A percentile compares a stretch with the other conserved stretches of the same genome.
Evolutionary conservation across 2,888 invertebrate species (phyloP).

Genomic region (Sphecodes monilicornis): DNA sequence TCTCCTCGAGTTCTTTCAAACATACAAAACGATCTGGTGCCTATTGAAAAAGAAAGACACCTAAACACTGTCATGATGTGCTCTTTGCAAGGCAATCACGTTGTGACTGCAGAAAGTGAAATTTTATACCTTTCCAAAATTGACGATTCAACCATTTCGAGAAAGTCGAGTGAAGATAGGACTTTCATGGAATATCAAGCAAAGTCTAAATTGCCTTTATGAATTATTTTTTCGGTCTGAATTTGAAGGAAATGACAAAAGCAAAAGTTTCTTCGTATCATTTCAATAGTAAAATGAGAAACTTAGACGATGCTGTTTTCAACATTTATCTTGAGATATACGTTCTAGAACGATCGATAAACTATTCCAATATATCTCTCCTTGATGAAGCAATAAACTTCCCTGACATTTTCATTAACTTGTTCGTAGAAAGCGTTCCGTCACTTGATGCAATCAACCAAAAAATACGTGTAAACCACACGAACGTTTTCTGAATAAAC

Average conservation of each 20-base stretch:
- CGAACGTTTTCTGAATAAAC: background rate
- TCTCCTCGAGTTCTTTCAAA: too few species aligned
- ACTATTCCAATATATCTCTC: constrained; percentile 12
- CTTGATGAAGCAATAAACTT: constrained; percentile 7
- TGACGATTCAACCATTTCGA: background rate
- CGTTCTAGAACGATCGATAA: background rate
- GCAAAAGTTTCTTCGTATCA: background rate
- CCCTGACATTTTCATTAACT: constrained; percentile 8
- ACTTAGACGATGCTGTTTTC: background rate
- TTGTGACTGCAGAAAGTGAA: background rate
- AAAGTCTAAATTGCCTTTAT: background rate
- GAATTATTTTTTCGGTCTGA: background rate
- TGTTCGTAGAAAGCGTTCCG: constrained; percentile 2
- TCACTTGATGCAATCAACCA: background rate
- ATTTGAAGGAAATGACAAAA: background rate
- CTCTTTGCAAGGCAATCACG: background rate
- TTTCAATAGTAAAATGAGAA: background rate
- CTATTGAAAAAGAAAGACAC: background rate
- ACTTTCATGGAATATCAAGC: background rate
- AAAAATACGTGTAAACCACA: background rate
- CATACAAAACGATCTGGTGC: too few species aligned
- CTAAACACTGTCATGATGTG: background rate
- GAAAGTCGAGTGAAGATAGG: background rate
- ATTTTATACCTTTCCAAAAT: background rate
- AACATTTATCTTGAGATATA: background rate